Evolutionary conservation across 2,113 vertebrate genomes (phyloP).

Genomic region (Caracal caracal): DNA sequence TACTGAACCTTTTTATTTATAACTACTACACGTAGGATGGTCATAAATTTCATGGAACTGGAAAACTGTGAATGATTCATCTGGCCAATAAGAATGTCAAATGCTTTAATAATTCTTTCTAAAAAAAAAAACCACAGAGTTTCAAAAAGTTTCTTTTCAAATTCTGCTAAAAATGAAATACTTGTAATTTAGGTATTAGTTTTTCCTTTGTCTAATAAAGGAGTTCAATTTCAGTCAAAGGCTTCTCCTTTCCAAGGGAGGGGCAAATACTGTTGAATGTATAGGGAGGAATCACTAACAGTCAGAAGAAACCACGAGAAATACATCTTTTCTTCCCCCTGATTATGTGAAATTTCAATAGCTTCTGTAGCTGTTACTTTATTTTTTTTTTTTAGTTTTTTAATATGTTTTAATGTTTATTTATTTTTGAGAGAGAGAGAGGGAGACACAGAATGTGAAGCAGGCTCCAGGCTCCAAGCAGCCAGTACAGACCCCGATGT

Average conservation of each 20-base stretch:
- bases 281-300: not conserved
- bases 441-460: no score
- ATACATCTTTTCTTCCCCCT: not conserved
- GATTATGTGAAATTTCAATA: not conserved
- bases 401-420: no score
- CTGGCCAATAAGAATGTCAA: not conserved
- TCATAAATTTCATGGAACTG: not conserved
- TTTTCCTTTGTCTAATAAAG: not conserved
- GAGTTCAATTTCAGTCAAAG: not conserved
- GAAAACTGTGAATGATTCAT: slow-evolving; percentile 1
- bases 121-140: not conserved
- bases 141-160: not conserved
- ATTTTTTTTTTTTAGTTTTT: not conserved
- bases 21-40: not conserved
- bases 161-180: not conserved
- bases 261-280: not conserved
- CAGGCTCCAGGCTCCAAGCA: no score
- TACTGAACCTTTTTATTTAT: not conserved
- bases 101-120: not conserved
- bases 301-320: not conserved
- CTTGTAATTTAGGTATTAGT: not conserved
- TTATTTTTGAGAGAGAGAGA: no score
- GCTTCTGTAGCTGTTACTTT: not conserved
- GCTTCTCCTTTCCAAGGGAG: not conserved
- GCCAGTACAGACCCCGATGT: no score